Conservation (phyloP, 2,797 vertebrate genomes). For the Onychomys leucogaster region DNA sequence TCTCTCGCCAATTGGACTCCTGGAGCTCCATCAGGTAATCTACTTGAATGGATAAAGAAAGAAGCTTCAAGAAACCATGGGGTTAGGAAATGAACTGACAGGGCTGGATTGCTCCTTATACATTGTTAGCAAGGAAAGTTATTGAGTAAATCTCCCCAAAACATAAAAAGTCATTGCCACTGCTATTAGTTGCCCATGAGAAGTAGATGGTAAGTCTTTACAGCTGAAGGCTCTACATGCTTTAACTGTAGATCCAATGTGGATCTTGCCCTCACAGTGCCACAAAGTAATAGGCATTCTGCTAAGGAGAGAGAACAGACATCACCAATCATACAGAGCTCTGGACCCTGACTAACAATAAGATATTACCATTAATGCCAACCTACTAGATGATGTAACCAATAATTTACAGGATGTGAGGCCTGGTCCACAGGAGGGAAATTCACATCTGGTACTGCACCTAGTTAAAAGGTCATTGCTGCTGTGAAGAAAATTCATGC, state of each 20-base stretch:
- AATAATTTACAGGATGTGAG: background rate
- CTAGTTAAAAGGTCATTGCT: background rate
- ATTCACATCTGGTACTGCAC: background rate
- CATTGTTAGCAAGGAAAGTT: background rate
- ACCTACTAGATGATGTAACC: background rate
- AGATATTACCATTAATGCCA: background rate
- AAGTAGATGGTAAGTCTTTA: background rate
- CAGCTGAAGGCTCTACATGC: background rate
- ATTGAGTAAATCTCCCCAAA: background rate
- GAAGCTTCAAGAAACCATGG: background rate
- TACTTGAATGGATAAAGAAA: background rate
- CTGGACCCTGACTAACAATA: background rate
- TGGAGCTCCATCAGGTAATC: background rate
- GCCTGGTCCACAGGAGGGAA: background rate
- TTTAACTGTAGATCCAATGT: background rate
- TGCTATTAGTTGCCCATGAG: background rate
- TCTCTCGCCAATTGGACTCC: too few species aligned
- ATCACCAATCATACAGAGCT: background rate
- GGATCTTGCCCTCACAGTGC: too few species aligned
- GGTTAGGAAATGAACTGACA: background rate
- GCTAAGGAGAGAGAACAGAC: background rate
- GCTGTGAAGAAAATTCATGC: background rate
- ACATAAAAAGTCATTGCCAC: background rate
- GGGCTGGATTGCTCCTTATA: background rate
- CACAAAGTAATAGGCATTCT: background rate